Evolutionary conservation across 2,888 invertebrate genomes (phyloP).

Genomic region (Melanophora roralis): DNA sequence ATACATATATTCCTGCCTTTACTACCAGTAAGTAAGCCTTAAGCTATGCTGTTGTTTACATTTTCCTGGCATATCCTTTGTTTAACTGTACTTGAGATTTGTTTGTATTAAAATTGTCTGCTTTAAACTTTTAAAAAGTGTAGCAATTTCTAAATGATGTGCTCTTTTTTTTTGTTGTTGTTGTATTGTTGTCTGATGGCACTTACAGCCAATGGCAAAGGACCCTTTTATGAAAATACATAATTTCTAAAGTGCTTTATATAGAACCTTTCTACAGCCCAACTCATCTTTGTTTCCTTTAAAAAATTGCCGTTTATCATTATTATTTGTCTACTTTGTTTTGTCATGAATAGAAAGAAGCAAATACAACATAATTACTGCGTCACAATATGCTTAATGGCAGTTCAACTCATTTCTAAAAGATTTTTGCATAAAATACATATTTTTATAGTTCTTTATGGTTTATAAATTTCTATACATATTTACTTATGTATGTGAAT

Average conservation of each 20-base stretch:
- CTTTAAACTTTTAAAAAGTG: slow-evolving; percentile 25
- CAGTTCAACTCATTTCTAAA: slow-evolving; percentile 22
- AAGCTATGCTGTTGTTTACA: slow-evolving; percentile 32
- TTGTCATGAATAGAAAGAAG: not conserved
- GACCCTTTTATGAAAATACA: not conserved
- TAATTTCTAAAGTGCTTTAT: slow-evolving; percentile 2
- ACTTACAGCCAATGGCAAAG: not conserved
- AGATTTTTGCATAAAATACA: slow-evolving; percentile 19
- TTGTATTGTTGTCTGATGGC: not conserved
- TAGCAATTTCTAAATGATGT: not conserved
- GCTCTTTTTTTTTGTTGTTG: slow-evolving; percentile 32
- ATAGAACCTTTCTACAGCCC: slow-evolving; percentile 1
- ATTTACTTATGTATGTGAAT: too few relatives aligned
- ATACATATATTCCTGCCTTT: not conserved
- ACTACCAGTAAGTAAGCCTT: slow-evolving; percentile 11
- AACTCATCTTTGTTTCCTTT: not conserved
- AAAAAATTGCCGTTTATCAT: slow-evolving; percentile 43
- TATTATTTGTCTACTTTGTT: slow-evolving; percentile 21
- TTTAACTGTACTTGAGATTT: slow-evolving; percentile 36
- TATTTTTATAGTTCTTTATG: slow-evolving; percentile 32
- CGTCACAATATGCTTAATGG: slow-evolving; percentile 54
- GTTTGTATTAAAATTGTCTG: not conserved
- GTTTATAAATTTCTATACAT: too few relatives aligned
- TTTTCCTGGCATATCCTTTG: slow-evolving; percentile 10
- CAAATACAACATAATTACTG: slow-evolving; percentile 51